phyloP scores from a whole-genome alignment of 2,797 vertebrate genomes.

The Eptatretus atami region DNA sequence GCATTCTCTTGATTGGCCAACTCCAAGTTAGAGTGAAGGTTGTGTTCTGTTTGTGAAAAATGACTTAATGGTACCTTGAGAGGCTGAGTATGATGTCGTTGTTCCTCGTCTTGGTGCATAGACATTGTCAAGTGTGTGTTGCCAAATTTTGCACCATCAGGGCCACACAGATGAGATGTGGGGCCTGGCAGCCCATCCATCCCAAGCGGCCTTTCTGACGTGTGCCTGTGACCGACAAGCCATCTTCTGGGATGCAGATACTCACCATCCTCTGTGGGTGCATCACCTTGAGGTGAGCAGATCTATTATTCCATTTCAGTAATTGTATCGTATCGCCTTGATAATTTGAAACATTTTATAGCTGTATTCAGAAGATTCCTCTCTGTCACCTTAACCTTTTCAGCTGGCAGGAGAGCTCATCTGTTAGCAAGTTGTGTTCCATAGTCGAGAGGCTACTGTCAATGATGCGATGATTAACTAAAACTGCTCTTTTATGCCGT shows the following conservation, averaged over 20 bases:
- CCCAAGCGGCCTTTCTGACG: slow-evolving; percentile 52
- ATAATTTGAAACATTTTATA: no score
- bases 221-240: slow-evolving; percentile 70
- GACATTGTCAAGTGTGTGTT: neutral
- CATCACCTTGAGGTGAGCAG: slow-evolving; percentile 45
- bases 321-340: no score
- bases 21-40: no score
- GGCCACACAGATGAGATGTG: slow-evolving; percentile 85
- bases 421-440: no score
- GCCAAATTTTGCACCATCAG: slow-evolving; percentile 17
- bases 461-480: no score
- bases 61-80: no score
- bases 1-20: no score
- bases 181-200: slow-evolving; percentile 59
- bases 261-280: slow-evolving; percentile 55
- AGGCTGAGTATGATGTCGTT: neutral
- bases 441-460: no score
- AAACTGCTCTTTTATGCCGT: no score
- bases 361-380: no score
- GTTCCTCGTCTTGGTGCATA: slow-evolving; percentile 5
- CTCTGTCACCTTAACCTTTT: no score
- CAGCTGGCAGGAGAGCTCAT: no score
- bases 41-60: neutral
- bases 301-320: neutral
- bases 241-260: slow-evolving; percentile 50